phyloP scores from a whole-genome alignment of 2,888 invertebrate genomes.

The Melieria omissa region DNA sequence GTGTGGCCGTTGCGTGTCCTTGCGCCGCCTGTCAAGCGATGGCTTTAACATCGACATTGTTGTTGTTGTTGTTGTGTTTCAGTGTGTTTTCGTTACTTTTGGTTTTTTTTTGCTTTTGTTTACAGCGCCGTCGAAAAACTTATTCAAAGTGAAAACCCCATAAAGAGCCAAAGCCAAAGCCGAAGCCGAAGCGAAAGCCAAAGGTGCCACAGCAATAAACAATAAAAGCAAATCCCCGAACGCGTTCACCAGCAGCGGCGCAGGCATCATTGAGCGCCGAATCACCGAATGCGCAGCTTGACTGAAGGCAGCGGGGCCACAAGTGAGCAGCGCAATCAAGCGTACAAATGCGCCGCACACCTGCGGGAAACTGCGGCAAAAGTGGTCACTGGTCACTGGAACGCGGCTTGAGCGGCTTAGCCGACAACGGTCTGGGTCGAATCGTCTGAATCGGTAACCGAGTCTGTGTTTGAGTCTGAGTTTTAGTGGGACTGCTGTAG shows the following conservation, averaged over 20 bases:
- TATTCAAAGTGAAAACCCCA: constrained; percentile 20
- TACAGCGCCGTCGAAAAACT: not conserved
- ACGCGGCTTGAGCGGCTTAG: no score
- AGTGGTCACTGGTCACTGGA: not conserved
- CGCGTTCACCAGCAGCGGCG: not conserved
- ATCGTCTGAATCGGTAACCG: no score
- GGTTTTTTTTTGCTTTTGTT: constrained; percentile 6
- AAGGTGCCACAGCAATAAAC: constrained; percentile 21
- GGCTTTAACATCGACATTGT: no score
- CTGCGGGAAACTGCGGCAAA: not conserved
- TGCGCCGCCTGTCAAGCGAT: no score
- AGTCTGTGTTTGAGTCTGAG: not conserved
- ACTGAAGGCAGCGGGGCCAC: not conserved
- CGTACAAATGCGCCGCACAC: constrained; percentile 15
- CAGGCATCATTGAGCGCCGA: not conserved
- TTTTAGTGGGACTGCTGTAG: not conserved
- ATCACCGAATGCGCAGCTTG: constrained; percentile 7
- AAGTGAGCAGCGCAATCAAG: constrained; percentile 10
- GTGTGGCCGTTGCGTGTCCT: no score
- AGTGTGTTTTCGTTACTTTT: not conserved
- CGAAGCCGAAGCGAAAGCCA: not conserved
- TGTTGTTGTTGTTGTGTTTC: no score
- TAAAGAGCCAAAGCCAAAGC: constrained; percentile 12
- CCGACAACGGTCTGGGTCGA: no score
- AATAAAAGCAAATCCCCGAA: constrained; percentile 28